Evolutionary conservation across 1,140 invertebrate species (phyloP).

Genomic region (Heliothis virescens): DNA sequence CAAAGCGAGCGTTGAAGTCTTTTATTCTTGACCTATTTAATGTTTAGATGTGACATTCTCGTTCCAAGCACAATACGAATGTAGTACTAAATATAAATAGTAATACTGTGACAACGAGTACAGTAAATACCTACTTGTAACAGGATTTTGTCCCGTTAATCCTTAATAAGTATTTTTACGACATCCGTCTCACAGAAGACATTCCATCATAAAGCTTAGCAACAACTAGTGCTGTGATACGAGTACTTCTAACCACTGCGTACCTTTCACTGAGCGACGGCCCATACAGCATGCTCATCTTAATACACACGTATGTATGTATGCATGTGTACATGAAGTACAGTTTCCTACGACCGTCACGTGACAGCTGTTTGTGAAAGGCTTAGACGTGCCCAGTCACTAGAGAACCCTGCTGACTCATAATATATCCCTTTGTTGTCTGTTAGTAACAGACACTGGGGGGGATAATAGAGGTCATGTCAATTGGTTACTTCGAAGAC

Average conservation of each 20-base stretch:
- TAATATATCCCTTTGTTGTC: conserved; percentile 42
- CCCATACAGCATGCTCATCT: neutral
- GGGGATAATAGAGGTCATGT: conserved; percentile 41
- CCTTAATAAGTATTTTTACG: neutral
- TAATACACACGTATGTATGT: neutral
- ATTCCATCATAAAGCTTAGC: neutral
- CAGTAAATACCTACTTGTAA: neutral
- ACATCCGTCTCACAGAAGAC: neutral
- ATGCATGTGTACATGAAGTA: conserved; percentile 18
- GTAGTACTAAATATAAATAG: neutral
- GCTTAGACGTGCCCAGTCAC: conserved; percentile 54
- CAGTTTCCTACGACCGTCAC: conserved; percentile 59
- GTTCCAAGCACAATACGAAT: neutral
- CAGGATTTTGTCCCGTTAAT: neutral
- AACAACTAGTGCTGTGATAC: neutral
- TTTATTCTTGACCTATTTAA: conserved; percentile 26
- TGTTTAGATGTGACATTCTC: neutral
- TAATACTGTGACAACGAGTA: neutral
- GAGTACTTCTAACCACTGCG: conserved; percentile 14
- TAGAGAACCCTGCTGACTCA: conserved; percentile 47
- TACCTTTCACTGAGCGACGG: conserved; percentile 50
- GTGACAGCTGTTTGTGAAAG: conserved; percentile 72
- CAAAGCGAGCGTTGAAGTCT: conserved; percentile 35
- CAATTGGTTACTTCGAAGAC: conserved; percentile 33
- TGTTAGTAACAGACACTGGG: neutral